Conservation (phyloP, 1,140 invertebrate genomes). For the Bombus superbus region DNA sequence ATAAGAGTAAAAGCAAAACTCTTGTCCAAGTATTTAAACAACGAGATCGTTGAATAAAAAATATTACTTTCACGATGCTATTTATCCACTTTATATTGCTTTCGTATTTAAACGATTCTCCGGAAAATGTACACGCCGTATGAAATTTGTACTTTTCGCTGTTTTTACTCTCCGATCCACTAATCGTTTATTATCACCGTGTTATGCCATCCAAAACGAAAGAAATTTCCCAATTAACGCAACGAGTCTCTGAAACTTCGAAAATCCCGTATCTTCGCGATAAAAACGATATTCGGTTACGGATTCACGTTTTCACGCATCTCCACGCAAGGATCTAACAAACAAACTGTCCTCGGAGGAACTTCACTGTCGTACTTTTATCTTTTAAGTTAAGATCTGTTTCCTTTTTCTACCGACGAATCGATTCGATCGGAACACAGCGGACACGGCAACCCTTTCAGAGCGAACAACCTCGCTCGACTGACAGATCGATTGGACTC, state of each 20-base stretch:
- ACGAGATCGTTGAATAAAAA: no score
- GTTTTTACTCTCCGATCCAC: background rate
- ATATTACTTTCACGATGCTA: no score
- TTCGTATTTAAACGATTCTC: no score
- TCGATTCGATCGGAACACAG: background rate
- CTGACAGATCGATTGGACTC: conserved; percentile 52
- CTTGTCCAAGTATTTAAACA: no score
- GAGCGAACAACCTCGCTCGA: conserved; percentile 40
- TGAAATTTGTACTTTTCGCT: background rate
- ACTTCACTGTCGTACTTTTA: background rate
- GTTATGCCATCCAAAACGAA: background rate
- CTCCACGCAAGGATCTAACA: background rate
- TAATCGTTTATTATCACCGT: background rate
- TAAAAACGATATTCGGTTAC: no score
- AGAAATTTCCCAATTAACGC: background rate
- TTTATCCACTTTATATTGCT: no score
- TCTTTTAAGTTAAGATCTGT: background rate
- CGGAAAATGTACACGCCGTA: no score
- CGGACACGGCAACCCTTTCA: conserved; percentile 13
- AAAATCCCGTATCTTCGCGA: no score
- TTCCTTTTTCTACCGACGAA: no score
- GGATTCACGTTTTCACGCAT: background rate
- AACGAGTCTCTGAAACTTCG: background rate
- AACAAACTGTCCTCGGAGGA: background rate
- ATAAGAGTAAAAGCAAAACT: no score